Evolutionary conservation across 2,113 vertebrate genomes (phyloP), one percentile per base, ranked within the genome.

Genomic region (Myanophis thanlyinensis): DNA sequence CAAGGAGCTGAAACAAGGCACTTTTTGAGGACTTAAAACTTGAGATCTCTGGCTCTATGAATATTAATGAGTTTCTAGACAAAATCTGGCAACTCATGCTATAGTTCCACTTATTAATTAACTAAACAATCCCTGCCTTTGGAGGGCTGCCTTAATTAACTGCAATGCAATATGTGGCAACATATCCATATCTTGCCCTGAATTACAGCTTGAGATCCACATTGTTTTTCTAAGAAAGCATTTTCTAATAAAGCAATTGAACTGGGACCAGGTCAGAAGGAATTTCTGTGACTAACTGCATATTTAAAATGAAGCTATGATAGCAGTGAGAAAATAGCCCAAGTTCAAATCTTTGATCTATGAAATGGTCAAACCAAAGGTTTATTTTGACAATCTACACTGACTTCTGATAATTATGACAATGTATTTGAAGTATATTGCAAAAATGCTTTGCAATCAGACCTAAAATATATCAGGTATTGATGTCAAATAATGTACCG

Each of bases 71-170:
- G 85, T 62, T 87, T 91, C 53, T 49, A 91, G 53, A 51, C 12
- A 87, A 20, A 91, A 87, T 62, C 85, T 25, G 85, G 53, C 53
- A 91, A 80, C 15, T 73, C 48, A 53, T 40, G 46, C 62, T 53
- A 46, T 53, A 18, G 35, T 88, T 88, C 47, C 35, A 73, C 56
- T 92, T 92, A 88, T 51, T 88, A 88, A 67, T 88, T 92, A 86
- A 86, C 91, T 73, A 87, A 88, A 52, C 54, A 87, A 62, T 62
- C 85, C 9, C n/a, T 87, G 46, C 47, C 91, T 49, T 59, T 86
- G 49, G 85, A 91, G 47, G 85, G 12, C 47, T 44, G 20, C 46
- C 40, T 89, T 46, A 92, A 92, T 89, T 92, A 92, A 92, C 86
- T 47, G 40, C 27, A 53, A 47, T 23, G 59, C 46, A 51, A 80